Evolutionary conservation across 2,888 invertebrate species (phyloP).

Genomic region (Tuberolachnus salignus): DNA sequence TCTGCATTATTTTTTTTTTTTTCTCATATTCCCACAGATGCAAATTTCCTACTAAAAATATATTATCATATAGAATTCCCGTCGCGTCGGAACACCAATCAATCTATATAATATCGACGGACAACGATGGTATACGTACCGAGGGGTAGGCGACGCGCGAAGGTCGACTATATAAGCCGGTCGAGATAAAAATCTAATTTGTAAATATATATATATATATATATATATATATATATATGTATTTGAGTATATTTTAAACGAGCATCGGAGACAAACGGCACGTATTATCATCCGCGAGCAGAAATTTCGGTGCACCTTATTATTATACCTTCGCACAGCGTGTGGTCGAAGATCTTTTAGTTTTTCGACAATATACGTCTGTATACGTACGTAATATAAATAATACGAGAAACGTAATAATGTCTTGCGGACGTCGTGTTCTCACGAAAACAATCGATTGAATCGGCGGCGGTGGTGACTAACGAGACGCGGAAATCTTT

Average conservation of each 20-base stretch:
- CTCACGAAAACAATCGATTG: conserved; percentile 41
- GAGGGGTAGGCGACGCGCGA: no score
- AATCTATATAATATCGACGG: no score
- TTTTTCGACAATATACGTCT: no score
- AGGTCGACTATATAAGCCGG: no score
- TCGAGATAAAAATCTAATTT: conserved; percentile 30
- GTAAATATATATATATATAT: conserved; percentile 11
- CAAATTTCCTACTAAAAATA: conserved; percentile 15
- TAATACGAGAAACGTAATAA: conserved; percentile 11
- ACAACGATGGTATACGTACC: no score
- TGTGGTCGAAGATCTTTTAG: conserved; percentile 20
- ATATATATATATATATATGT: background rate
- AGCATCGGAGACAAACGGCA: background rate
- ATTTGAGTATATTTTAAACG: background rate
- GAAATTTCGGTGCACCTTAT: conserved; percentile 32
- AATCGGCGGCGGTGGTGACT: background rate
- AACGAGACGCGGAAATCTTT: background rate
- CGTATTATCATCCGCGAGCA: conserved; percentile 8
- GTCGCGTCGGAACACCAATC: no score
- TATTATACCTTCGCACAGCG: conserved; percentile 49
- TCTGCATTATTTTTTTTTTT: background rate
- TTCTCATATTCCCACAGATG: conserved; percentile 6
- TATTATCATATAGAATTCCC: no score
- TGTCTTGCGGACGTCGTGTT: background rate
- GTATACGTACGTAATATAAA: conserved; percentile 2